Conservation (phyloP, 2,113 vertebrate genomes). For the Labeo rohita region DNA sequence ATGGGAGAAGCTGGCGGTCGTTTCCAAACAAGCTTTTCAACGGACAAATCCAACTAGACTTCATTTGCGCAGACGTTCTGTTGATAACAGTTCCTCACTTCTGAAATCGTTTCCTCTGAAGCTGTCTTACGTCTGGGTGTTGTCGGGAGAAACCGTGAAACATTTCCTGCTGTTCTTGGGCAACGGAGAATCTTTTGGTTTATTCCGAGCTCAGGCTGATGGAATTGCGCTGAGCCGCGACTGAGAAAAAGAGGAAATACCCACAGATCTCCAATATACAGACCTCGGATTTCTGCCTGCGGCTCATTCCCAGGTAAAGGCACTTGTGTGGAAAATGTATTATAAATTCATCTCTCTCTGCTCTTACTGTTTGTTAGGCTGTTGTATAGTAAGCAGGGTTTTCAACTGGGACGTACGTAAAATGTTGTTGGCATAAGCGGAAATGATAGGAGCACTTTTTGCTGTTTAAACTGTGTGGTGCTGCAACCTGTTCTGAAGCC, state of each 20-base stretch:
- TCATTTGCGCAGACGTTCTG: neutral
- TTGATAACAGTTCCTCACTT: neutral
- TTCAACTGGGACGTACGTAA: neutral
- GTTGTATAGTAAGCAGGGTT: neutral
- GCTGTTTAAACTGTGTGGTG: neutral
- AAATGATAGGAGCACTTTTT: neutral
- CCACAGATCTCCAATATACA: conserved; percentile 6
- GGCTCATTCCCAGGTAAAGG: conserved; percentile 57
- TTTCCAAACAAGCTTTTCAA: neutral
- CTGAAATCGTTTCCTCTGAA: neutral
- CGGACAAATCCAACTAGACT: conserved; percentile 9
- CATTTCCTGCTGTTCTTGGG: conserved; percentile 1
- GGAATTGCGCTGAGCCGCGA: conserved; percentile 30
- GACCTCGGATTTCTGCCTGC: conserved; percentile 58
- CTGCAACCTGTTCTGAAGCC: conserved; percentile 44
- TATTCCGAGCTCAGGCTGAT: conserved; percentile 16
- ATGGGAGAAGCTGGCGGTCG: neutral
- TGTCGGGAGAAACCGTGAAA: neutral
- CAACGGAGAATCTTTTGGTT: neutral
- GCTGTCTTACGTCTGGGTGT: conserved; percentile 7
- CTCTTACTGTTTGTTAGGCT: neutral
- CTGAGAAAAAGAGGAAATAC: conserved; percentile 32
- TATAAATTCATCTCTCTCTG: neutral
- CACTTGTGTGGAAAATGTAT: neutral
- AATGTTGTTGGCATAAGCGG: neutral